Base-by-base conservation (phyloP, 2,888 invertebrate species). In the Ommatoiulus sabulosus region DNA sequence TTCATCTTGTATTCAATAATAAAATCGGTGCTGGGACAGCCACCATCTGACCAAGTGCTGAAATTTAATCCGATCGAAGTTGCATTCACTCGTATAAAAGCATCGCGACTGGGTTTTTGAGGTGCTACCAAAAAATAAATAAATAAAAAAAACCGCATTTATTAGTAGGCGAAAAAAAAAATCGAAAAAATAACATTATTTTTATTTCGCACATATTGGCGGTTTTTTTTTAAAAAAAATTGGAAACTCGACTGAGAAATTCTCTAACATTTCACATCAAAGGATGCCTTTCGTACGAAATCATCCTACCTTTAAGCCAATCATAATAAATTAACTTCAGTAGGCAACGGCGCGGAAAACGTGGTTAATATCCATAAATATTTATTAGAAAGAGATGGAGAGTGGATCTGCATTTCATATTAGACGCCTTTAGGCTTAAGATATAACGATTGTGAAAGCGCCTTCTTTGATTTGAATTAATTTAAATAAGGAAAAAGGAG, bases 41-140 rank as follows among this genome's bases (percentile, higher is more conserved):
- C 97, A 88, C 96, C 96, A 92, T 96, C 96, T 91, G 96, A 96
- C 97, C 97, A 98, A 8, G 96, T 95, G 85, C 95, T 94, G 84
- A 98, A 94, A 92, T 96, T 96, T 72, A 97, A 93, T 88, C 95
- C 95, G 15, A 97, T 95, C 91, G 96, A 96, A 4, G 96, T 96
- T 89, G 96, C 95, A 93, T 97, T 97, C n/a, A 96, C 95, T n/a
- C 94, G 93, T 90, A 97, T 94, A 86, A 97, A 94, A 91, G 97
- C 95, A 90, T 95, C 95, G 91, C 96, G 96, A 90, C 94, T 94
- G 0, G 97, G 96, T 88, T 95, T 93, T 91, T 95, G 94, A 0
- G 97, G 96, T 72, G 94, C 95, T 93, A 92, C 3, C 92, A 92
- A 90, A 72, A 72, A 87, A 87, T 24, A n/a, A n/a, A n/a, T n/a